These are phyloP conservation scores for Diadema setosum DNA, from an alignment of 35 echinoderm and acorn worm species.

Conservation along the genomic window DNA sequence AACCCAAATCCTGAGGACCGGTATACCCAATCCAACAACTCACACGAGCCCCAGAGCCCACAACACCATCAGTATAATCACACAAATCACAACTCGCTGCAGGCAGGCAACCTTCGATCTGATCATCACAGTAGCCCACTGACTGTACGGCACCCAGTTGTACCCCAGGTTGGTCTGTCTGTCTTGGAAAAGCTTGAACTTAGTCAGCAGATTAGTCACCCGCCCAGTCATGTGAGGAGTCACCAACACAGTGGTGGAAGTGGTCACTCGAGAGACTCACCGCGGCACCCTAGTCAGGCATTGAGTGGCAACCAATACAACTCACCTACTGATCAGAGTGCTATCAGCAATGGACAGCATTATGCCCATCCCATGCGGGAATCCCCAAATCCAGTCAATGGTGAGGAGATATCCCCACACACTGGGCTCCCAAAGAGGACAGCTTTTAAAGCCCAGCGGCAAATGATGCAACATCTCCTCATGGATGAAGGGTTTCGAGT, in stretches of 20 bases:
- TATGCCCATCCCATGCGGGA: not conserved
- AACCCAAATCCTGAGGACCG: not conserved
- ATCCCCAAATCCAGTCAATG: not conserved
- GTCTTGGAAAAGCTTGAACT: no score
- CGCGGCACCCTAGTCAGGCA: not conserved
- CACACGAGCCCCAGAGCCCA: not conserved
- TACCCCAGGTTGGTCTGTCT: no score
- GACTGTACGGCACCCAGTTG: no score
- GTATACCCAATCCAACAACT: not conserved
- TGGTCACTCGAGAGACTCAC: not conserved
- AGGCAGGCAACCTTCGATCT: no score
- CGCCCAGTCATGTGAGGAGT: no score
- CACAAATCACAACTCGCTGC: not conserved
- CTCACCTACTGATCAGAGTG: not conserved
- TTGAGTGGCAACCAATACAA: not conserved
- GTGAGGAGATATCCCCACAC: not conserved
- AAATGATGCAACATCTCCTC: constrained; percentile 72
- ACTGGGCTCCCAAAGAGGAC: constrained; percentile 27
- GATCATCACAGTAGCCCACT: no score
- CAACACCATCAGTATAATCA: not conserved
- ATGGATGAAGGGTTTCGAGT: constrained; percentile 81
- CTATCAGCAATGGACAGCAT: not conserved
- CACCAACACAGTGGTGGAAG: no score
- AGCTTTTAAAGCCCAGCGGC: constrained; percentile 31
- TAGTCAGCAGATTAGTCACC: no score